phyloP scores from a whole-genome alignment of 1,140 invertebrate species.

The roundworm (Caenorhabditis elegans) region WBcel235 BX284604.4:17024501-17025000 shows the following conservation, averaged over 20 bases:
- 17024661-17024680: conserved; percentile 16
- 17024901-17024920: background rate
- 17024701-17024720: conserved; percentile 39
- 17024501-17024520: conserved; percentile 1
- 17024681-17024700: conserved; percentile 29
- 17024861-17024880: conserved; percentile 6
- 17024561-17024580: background rate
- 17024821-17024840: conserved; percentile 96
- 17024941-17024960: no score
- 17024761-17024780: conserved; percentile 93
- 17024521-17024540: background rate
- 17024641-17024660: conserved; percentile 22
- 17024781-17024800: conserved; percentile 97
- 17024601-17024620: background rate
- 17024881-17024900: conserved; percentile 2
- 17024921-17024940: no score
- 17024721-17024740: conserved; percentile 37
- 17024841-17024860: conserved; percentile 67
- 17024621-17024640: background rate
- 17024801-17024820: conserved; percentile 90
- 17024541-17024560: background rate
- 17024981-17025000: no score
- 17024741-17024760: conserved; percentile 76
- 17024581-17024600: background rate
- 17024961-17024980: no score